Evolutionary conservation across 2,113 vertebrate genomes (phyloP), one percentile per base, ranked within the genome.

Genomic region (Oryzias celebensis): DNA sequence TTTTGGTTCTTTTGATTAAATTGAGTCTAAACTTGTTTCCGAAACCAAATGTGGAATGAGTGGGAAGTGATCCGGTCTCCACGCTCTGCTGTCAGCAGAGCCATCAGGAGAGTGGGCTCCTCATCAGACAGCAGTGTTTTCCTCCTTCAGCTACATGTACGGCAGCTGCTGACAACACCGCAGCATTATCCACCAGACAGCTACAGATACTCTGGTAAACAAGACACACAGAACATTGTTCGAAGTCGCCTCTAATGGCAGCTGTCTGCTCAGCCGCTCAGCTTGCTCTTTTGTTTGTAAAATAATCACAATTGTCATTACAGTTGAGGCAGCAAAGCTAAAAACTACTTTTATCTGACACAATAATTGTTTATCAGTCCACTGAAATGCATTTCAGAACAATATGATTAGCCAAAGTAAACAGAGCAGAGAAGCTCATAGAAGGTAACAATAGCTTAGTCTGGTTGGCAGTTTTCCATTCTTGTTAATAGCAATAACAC

Each of bases 401-500:
- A 52, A 65, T 22, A 43, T 24, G 47, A 31, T 14, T 36, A 36
- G 36, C 36, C 36, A 36, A 36, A 36, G 36, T 13, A 36, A 2
- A 66, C 26, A 54, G 59, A 77, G 42, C 51, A 23, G 26, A 65
- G 55, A 41, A 20, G 52, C 61, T 74, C 59, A 50, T 62, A 2
- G 1, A 71, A 74, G 54, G 17, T 48, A 53, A 76, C 42, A 3
- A 52, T 42, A 68, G 78, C 52, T 72, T 71, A 68, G 74, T 76
- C 54, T 51, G 67, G 48, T 62, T 51, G 71, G 55, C 69, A 64
- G 18, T 42, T 75, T 72, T 75, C 80, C 80, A 86, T 84, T 88
- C 83, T 73, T 84, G 71, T 68, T 55, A 61, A 16, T 68, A 70
- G 71, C 55, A 58, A 16, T 68, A 72, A 82, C 75, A 85, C 83